Evolutionary conservation across 2,113 vertebrate genomes (phyloP), one percentile per base, ranked within the genome.

Genomic region (Peucedramus taeniatus): DNA sequence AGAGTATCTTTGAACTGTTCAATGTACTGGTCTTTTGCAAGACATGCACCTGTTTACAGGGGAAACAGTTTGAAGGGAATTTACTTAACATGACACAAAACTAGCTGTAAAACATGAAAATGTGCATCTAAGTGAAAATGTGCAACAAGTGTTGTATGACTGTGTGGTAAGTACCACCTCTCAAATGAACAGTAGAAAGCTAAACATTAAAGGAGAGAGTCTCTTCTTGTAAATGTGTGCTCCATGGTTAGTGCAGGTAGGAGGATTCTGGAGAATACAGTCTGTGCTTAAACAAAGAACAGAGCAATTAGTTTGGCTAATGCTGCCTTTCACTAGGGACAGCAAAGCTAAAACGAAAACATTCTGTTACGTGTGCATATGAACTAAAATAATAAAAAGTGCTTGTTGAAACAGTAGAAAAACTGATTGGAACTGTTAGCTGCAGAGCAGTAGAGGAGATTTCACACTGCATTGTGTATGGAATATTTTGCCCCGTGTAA

Each of bases 1-100:
- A 99, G 98, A 5, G 98, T 98, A 8, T 99, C 99, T 97, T 98
- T 98, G 80, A 99, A 98, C 92, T 99, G 98, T 39, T 97, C 98
- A 14, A 99, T 97, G 83, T 99, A 99, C 19, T 97, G 97, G 24
- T 98, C 97, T 7, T 99, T 99, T 65, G 99, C 99, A 64, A 98
- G 95, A 96, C 99, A 99, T n/a, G 92, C 87, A 85, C 97, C 99
- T 99, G 97, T 74, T 94, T 74, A 57, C 30, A 84, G 42, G 6
- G 35, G 45, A 95, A 53, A 87, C 2, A 84, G 23, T 94, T 74
- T 72, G 45, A 74, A 65, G 68, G 8, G 27, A 61, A 40, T 66
- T 65, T 80, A 71, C 35, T 92, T 68, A 31, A 59, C 37, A 56
- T 60, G 13, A 78, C 37, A 86, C 3, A 87, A 59, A 88, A 60